A percentile compares a stretch with the other conserved stretches of the same genome.
phyloP scores from a whole-genome alignment of 2,113 vertebrate species.

The Strix aluco region DNA sequence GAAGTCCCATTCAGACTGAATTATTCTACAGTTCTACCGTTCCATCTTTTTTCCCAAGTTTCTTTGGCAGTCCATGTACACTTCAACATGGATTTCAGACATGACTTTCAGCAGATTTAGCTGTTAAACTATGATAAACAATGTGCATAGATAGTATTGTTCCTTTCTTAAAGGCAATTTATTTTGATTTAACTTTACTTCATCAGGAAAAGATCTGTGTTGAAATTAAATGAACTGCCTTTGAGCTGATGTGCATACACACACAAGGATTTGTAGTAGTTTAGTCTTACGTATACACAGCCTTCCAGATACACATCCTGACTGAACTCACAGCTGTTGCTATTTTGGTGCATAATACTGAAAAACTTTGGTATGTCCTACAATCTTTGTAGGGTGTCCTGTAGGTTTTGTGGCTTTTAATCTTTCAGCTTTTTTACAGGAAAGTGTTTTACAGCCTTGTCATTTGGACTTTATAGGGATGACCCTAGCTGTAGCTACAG shows the following conservation, averaged over 20 bases:
- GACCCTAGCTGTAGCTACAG: neutral
- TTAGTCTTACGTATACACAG: neutral
- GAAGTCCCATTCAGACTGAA: neutral
- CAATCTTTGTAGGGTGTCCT: neutral
- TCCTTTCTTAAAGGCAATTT: neutral
- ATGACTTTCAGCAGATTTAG: neutral
- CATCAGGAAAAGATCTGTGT: neutral
- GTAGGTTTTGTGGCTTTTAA: neutral
- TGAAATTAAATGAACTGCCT: neutral
- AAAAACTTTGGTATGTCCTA: neutral
- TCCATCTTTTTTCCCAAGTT: neutral
- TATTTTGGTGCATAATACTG: neutral
- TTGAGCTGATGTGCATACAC: neutral
- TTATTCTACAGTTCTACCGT: neutral
- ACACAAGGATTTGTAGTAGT: neutral
- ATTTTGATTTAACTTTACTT: neutral
- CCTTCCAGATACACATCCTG: neutral
- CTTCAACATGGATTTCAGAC: neutral
- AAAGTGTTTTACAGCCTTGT: neutral
- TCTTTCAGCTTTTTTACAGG: neutral
- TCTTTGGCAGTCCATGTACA: neutral
- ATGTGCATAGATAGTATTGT: neutral
- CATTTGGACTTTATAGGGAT: neutral
- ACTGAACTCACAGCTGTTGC: neutral
- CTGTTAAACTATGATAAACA: neutral